Conservation (phyloP, 2,113 vertebrate species). For the Bos indicus region DNA sequence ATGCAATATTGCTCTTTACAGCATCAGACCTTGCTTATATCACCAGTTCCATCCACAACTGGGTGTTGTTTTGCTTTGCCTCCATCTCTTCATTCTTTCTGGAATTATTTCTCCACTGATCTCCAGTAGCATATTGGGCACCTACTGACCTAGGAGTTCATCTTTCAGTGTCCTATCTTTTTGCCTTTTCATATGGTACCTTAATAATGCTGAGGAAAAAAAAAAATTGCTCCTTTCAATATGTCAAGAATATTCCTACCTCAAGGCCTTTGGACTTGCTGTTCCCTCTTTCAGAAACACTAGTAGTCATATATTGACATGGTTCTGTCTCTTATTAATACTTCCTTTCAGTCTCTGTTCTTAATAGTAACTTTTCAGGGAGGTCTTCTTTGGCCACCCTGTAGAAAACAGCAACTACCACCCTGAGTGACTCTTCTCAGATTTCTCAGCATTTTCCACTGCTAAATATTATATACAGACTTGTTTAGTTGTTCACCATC, state of each 20-base stretch:
- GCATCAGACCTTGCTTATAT: accelerated
- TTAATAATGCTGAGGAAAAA: neutral
- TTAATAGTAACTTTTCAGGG: neutral
- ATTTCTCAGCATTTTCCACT: neutral
- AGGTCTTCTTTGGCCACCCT: neutral
- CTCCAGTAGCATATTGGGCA: neutral
- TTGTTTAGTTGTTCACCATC: neutral
- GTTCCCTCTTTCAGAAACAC: neutral
- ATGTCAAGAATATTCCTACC: neutral
- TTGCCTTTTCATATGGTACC: neutral
- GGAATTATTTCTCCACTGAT: neutral
- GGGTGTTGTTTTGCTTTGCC: neutral
- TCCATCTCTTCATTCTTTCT: neutral
- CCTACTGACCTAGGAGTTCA: neutral
- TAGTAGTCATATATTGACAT: neutral
- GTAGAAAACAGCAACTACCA: neutral
- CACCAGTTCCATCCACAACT: neutral
- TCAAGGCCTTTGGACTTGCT: neutral
- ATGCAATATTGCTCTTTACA: neutral
- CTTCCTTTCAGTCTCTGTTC: neutral
- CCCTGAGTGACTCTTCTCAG: neutral
- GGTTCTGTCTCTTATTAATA: neutral
- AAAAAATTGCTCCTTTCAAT: neutral
- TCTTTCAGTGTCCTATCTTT: neutral
- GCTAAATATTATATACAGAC: neutral